Evolutionary conservation across 2,797 vertebrate genomes (phyloP).

Genomic region (Hirundo rustica): DNA sequence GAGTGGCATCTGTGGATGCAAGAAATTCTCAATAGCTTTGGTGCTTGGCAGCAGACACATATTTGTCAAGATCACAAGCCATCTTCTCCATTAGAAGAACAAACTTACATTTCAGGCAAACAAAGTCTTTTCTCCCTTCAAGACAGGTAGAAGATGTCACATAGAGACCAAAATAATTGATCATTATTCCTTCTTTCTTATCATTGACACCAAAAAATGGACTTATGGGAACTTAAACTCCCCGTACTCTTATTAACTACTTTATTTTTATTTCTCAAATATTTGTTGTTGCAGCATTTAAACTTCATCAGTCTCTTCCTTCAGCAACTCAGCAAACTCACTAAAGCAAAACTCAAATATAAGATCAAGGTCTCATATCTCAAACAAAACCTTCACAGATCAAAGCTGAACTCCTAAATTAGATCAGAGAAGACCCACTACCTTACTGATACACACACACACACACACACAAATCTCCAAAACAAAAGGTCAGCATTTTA

Average conservation of each 20-base stretch:
- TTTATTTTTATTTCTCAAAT: not conserved
- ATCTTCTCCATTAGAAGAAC: not conserved
- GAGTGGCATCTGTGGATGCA: not conserved
- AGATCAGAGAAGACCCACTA: not conserved
- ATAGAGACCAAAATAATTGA: not conserved
- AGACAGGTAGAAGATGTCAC: not conserved
- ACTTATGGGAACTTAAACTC: not conserved
- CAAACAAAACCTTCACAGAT: not conserved
- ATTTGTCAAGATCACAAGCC: not conserved
- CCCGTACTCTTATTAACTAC: not conserved
- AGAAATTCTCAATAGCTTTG: not conserved
- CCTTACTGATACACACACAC: not conserved
- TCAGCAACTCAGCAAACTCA: not conserved
- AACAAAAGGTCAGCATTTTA: not conserved
- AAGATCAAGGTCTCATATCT: not conserved
- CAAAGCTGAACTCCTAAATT: not conserved
- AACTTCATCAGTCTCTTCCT: not conserved
- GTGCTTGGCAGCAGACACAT: not conserved
- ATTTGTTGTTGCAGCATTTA: not conserved
- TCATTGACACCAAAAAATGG: not conserved
- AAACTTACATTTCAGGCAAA: not conserved
- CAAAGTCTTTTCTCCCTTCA: not conserved
- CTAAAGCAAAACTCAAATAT: slow-evolving; percentile 8
- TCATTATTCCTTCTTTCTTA: not conserved
- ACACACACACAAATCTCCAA: not conserved